Evolutionary conservation across 2,113 vertebrate genomes (phyloP).

Genomic region (Ardeotis arabs): DNA sequence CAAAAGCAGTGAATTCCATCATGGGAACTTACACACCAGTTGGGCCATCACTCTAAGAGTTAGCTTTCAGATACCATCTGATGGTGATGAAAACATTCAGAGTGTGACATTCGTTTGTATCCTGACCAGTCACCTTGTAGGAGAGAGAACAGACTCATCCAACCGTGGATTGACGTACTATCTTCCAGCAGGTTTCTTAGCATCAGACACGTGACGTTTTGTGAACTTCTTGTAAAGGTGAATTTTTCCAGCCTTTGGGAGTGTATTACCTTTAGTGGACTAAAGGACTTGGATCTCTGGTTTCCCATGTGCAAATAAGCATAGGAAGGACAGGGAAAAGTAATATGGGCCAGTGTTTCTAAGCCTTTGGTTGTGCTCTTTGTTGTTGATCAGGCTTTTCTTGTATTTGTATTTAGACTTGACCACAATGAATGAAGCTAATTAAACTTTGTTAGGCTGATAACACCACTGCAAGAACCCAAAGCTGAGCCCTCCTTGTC

Average conservation of each 20-base stretch:
- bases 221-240: neutral
- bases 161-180: neutral
- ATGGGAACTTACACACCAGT: neutral
- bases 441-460: slow-evolving; percentile 24
- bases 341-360: neutral
- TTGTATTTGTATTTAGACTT: neutral
- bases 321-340: neutral
- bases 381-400: neutral
- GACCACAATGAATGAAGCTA: neutral
- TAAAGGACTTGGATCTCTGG: neutral
- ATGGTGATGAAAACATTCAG: neutral
- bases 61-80: neutral
- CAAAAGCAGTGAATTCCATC: neutral
- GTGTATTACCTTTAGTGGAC: neutral
- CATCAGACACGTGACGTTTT: neutral
- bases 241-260: neutral
- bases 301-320: neutral
- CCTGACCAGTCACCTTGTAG: neutral
- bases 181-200: neutral
- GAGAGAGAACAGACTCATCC: neutral
- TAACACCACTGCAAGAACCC: neutral
- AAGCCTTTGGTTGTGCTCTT: neutral
- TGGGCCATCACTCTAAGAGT: neutral
- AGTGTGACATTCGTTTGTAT: neutral
- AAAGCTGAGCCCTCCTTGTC: neutral